phyloP scores from a whole-genome alignment of 1,140 invertebrate genomes.

The Drosophila nasuta region DNA sequence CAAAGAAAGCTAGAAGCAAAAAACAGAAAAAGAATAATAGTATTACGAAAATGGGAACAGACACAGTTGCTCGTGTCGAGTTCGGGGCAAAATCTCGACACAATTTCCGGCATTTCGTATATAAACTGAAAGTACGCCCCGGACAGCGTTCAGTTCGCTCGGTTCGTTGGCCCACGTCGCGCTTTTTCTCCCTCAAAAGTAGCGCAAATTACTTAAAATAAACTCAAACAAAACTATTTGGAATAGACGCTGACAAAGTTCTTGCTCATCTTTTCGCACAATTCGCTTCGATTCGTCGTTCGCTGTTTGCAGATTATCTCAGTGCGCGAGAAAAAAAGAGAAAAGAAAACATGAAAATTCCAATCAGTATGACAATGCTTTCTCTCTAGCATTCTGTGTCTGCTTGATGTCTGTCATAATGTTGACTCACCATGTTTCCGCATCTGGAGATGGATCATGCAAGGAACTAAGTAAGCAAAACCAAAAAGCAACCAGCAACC shows the following conservation, averaged over 20 bases:
- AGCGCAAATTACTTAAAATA: conserved; percentile 79
- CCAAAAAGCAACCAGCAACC: no score
- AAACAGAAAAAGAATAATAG: conserved; percentile 14
- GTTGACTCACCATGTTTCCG: conserved; percentile 63
- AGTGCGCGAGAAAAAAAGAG: conserved; percentile 15
- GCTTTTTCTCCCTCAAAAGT: conserved; percentile 50
- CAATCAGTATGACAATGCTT: conserved; percentile 70
- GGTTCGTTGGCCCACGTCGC: conserved; percentile 53
- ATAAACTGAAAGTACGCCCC: conserved; percentile 66
- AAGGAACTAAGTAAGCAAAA: conserved; percentile 70
- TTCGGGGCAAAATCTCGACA: conserved; percentile 54
- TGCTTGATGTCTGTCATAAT: conserved; percentile 71
- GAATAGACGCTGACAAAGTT: conserved; percentile 39
- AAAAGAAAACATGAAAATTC: conserved; percentile 70
- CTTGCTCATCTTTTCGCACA: conserved; percentile 23
- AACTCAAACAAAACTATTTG: conserved; percentile 56
- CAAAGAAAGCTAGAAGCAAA: conserved; percentile 16
- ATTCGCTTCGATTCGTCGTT: no score
- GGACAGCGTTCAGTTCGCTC: conserved; percentile 49
- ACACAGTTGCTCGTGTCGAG: conserved; percentile 47
- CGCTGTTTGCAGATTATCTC: conserved; percentile 1
- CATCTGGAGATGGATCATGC: conserved; percentile 49
- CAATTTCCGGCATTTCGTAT: conserved; percentile 81
- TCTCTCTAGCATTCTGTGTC: conserved; percentile 56
- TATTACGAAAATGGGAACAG: conserved; percentile 56